Evolutionary conservation across 2,888 invertebrate genomes (phyloP).

Genomic region (Drosophila colorata): DNA sequence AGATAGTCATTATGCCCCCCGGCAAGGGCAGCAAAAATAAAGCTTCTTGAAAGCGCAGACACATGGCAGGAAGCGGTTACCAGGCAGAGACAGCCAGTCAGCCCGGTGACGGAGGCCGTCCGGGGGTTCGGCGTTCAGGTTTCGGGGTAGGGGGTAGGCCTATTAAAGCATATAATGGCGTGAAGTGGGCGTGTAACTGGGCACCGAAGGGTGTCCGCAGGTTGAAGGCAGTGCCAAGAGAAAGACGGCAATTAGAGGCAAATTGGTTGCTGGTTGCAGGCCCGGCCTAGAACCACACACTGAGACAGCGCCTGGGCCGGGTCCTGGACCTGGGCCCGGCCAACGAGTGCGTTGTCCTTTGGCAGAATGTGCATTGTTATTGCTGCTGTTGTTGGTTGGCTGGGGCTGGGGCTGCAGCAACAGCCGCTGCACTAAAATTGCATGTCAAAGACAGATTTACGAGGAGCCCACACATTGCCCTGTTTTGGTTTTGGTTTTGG

Average conservation of each 20-base stretch:
- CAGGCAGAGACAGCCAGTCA: conserved; percentile 9
- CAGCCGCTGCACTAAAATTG: conserved; percentile 76
- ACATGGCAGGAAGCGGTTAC: conserved; percentile 52
- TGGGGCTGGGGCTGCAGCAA: conserved; percentile 56
- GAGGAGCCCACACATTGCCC: conserved; percentile 46
- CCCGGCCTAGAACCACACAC: conserved; percentile 20
- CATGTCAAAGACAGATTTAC: conserved; percentile 81
- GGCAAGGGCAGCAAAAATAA: conserved; percentile 42
- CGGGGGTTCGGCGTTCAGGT: not conserved
- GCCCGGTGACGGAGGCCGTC: not conserved
- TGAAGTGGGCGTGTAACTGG: conserved; percentile 67
- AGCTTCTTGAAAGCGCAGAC: conserved; percentile 60
- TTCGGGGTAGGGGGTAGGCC: conserved; percentile 36
- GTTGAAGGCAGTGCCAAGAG: conserved; percentile 47
- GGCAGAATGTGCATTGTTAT: conserved; percentile 56
- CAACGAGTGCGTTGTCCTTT: conserved; percentile 73
- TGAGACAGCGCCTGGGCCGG: conserved; percentile 1
- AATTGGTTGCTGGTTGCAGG: conserved; percentile 56
- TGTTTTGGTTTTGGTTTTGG: conserved; percentile 21
- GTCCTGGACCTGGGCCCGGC: conserved; percentile 23
- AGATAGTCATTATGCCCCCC: conserved; percentile 13
- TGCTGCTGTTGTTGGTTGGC: conserved; percentile 12
- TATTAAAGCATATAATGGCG: conserved; percentile 79
- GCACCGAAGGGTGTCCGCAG: conserved; percentile 36
- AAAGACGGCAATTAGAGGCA: conserved; percentile 77